phyloP scores from a whole-genome alignment of 2,888 invertebrate genomes.

The Punctoribates punctum region DNA sequence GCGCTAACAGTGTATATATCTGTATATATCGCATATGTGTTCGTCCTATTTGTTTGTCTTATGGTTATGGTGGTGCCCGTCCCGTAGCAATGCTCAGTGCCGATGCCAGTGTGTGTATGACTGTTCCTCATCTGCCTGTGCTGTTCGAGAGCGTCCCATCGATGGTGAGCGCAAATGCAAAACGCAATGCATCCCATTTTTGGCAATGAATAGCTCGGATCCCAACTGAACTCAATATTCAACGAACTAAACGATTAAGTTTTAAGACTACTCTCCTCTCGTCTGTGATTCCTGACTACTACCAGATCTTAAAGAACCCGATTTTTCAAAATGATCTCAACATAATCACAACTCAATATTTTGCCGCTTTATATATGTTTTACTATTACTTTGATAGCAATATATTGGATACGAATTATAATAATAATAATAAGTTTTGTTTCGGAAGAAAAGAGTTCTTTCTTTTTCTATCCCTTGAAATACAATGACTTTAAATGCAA shows the following conservation, averaged over 20 bases:
- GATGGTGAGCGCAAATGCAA: conserved; percentile 30
- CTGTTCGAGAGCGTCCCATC: neutral
- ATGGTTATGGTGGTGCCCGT: neutral
- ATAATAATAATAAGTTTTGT: too few species aligned
- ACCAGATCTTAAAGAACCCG: neutral
- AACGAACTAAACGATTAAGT: neutral
- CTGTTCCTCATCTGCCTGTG: neutral
- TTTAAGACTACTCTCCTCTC: neutral
- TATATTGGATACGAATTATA: too few species aligned
- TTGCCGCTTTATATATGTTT: neutral
- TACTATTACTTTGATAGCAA: neutral
- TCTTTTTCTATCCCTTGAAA: too few species aligned
- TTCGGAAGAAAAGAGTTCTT: too few species aligned
- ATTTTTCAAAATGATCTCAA: neutral
- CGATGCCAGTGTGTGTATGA: neutral
- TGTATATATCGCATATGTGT: conserved; percentile 13
- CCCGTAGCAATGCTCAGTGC: neutral
- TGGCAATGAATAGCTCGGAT: conserved; percentile 25
- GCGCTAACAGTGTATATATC: too few species aligned
- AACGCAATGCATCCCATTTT: conserved; percentile 26
- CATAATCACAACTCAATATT: neutral
- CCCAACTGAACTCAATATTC: conserved; percentile 1
- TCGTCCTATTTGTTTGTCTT: conserved; percentile 13
- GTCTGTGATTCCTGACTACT: conserved; percentile 6
- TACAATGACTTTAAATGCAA: neutral